phyloP scores from a whole-genome alignment of 2,888 invertebrate genomes.

The Nephrotoma flavescens region DNA sequence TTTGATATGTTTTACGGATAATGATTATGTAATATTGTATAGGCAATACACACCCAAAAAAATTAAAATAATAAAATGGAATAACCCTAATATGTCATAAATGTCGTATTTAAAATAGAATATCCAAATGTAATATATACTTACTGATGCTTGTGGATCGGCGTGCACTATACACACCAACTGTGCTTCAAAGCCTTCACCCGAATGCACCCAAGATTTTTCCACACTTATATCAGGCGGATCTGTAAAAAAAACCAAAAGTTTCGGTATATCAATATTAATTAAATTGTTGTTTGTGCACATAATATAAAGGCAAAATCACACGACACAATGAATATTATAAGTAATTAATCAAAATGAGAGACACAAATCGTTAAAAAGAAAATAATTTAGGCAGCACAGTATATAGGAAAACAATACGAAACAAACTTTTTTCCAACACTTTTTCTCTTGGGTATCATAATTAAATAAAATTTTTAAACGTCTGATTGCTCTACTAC shows the following conservation, averaged over 20 bases:
- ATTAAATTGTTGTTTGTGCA: not conserved
- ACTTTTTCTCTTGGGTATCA: not conserved
- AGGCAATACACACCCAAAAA: not conserved
- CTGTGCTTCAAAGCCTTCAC: slow-evolving; percentile 52
- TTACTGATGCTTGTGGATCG: slow-evolving; percentile 51
- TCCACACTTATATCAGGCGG: slow-evolving; percentile 56
- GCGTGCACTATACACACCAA: slow-evolving; percentile 52
- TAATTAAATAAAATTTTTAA: not conserved
- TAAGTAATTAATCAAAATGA: not conserved
- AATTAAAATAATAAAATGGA: not conserved
- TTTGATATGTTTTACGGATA: not conserved
- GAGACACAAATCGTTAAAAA: not conserved
- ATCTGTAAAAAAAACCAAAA: slow-evolving; percentile 33
- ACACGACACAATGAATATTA: not conserved
- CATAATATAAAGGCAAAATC: slow-evolving; percentile 2
- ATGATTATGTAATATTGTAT: not conserved
- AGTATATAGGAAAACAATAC: not conserved
- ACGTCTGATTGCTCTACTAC: not conserved
- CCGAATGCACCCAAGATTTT: slow-evolving; percentile 53
- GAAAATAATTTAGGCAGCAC: not conserved
- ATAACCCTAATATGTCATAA: not conserved
- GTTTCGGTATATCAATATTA: not conserved
- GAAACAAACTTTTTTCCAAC: too few species aligned
- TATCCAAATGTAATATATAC: slow-evolving; percentile 12
- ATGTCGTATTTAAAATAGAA: not conserved